These are phyloP conservation scores for Cecidostiba fungosa DNA, from an alignment of 2,888 invertebrate genomes.

Conservation along the genomic window DNA sequence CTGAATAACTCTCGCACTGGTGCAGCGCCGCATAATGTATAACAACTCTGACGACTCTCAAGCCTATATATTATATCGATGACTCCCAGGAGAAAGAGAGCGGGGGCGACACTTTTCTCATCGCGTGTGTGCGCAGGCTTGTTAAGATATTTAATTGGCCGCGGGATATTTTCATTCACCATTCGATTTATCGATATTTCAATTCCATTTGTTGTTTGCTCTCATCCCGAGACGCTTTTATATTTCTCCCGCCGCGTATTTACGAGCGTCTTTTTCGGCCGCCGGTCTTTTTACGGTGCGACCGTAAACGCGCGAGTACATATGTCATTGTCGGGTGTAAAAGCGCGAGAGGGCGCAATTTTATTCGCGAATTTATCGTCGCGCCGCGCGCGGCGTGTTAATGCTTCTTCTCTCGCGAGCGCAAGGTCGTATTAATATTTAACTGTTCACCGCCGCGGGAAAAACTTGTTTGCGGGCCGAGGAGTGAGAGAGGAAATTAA, in stretches of 20 bases:
- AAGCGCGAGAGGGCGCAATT: conserved; percentile 38
- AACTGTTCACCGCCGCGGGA: background rate
- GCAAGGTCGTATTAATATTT: conserved; percentile 11
- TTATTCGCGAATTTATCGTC: conserved; percentile 52
- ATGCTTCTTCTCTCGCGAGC: background rate
- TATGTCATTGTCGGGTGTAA: conserved; percentile 59
- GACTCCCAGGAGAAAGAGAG: background rate
- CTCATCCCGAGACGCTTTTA: background rate
- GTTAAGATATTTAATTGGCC: conserved; percentile 58
- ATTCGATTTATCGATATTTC: conserved; percentile 59
- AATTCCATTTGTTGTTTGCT: conserved; percentile 31
- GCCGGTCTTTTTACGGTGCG: background rate
- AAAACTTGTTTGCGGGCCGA: background rate
- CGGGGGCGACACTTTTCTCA: conserved; percentile 32
- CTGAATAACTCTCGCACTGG: conserved; percentile 13
- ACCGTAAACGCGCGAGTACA: conserved; percentile 54
- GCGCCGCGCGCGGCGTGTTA: background rate
- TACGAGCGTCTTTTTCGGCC: background rate
- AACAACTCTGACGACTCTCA: background rate
- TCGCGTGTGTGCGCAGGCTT: conserved; percentile 19
- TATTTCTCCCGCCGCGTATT: background rate
- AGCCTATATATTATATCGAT: background rate
- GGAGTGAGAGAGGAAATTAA: conserved; percentile 10
- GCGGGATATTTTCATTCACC: conserved; percentile 52
- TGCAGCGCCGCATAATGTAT: background rate